Base-by-base conservation (phyloP, 2,888 invertebrate species). In the Agrotis exclamationis region DNA sequence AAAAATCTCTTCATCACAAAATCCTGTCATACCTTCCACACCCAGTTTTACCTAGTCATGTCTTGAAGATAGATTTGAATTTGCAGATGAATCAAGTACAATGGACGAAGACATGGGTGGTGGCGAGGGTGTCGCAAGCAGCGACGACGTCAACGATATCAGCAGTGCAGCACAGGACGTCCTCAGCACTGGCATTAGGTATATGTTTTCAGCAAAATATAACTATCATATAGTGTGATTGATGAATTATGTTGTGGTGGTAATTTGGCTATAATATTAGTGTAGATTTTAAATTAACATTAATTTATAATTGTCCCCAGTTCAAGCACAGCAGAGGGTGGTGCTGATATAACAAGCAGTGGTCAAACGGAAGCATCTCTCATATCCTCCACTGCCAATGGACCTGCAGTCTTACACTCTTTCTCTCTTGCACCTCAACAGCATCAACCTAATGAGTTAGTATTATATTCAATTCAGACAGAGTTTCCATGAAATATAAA, bases 41-140 rank as follows among this genome's bases (percentile, higher is more conserved):
- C n/a, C 11, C 18, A 28, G 28, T 54, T 9, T 18, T 28, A 51
- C 22, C 53, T 24, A 18, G 53, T 11, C n/a, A 28, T 2, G 5
- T 56, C n/a, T 28, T 28, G 1, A 28, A 28, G 18, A 28, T 18
- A 51, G 13, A 33, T 33, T 13, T 54, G 7, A 28, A 66, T 48
- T 83, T 84, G 2, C 67, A 96, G 96, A 96, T 88, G 96, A 96
- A 86, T 96, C 96, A 18, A 96, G 96, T 85, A 96, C 96, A 81
- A 96, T 96, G 96, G 96, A 96, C 71, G 96, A 96, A 85, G 96
- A 96, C 71, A 93, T 96, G 93, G 96, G 95, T 3, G 96, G 95
- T 14, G 95, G 95, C 0, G 96, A 96, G 75, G 96, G 96, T 4
- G 96, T 96, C 0, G 96, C 96, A 5, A 96, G 96, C 86, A 96